Conservation (phyloP, 2,113 vertebrate genomes). For the Galemys pyrenaicus region DNA sequence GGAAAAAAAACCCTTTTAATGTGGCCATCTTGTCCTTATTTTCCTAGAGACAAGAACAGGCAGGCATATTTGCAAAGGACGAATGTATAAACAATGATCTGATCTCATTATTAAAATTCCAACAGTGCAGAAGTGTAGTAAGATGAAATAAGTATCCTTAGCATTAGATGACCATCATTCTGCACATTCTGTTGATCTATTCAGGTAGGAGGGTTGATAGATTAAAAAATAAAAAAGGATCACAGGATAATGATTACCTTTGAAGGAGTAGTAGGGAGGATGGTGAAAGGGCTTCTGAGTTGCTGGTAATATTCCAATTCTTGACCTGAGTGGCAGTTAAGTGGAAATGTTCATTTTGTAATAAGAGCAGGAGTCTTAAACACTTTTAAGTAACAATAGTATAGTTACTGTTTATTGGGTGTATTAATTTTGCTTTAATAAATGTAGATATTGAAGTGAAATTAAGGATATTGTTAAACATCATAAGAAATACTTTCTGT, state of each 20-base stretch:
- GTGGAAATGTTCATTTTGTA: neutral
- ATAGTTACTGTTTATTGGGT: constrained; percentile 32
- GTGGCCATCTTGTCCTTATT: neutral
- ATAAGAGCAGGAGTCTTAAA: neutral
- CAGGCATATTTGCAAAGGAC: neutral
- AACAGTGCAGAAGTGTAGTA: neutral
- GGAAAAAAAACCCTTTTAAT: neutral
- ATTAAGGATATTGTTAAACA: constrained; percentile 25
- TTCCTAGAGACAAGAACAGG: constrained; percentile 7
- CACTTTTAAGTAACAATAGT: neutral
- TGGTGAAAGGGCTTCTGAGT: neutral
- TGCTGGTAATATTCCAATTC: neutral
- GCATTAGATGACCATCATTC: neutral
- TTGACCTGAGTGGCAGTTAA: neutral
- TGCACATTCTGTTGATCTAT: neutral
- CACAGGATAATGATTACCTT: neutral
- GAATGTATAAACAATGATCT: constrained; percentile 8
- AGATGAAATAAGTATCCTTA: neutral
- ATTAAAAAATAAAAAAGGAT: neutral
- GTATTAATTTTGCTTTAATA: constrained; percentile 1
- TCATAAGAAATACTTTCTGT: neutral
- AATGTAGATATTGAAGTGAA: constrained; percentile 8
- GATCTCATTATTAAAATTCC: constrained; percentile 19
- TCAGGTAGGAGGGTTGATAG: neutral
- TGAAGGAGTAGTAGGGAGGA: neutral